Percentiles rank a stretch among this genome's conserved stretches.
These are phyloP conservation scores for Oryzias curvinotus DNA, from an alignment of 2,113 vertebrate genomes.

Conservation along the genomic window DNA sequence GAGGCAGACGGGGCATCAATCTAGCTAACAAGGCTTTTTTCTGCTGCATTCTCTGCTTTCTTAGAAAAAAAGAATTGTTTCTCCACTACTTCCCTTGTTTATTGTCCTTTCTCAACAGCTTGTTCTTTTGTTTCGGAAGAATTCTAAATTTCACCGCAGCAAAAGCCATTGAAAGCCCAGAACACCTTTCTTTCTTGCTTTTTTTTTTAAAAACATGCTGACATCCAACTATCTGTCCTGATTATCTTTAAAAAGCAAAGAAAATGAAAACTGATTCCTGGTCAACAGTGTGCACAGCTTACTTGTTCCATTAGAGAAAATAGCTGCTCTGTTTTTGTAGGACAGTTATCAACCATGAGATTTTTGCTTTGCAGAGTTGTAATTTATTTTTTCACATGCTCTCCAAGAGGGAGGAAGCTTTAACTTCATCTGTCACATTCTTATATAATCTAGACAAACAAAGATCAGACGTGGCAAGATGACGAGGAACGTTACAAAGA, in stretches of 20 bases:
- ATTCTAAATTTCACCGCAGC: not conserved
- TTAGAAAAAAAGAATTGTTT: constrained; percentile 46
- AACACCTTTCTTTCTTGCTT: constrained; percentile 7
- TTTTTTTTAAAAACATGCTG: constrained; percentile 32
- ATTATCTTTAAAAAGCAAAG: constrained; percentile 11
- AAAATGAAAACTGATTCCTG: constrained; percentile 20
- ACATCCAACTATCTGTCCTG: constrained; percentile 1
- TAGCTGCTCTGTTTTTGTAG: constrained; percentile 58
- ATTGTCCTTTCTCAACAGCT: constrained; percentile 8
- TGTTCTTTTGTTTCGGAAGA: not conserved
- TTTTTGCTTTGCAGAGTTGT: constrained; percentile 40
- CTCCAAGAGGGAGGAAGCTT: constrained; percentile 30
- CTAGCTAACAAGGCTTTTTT: constrained; percentile 52
- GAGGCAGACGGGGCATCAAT: constrained; percentile 27
- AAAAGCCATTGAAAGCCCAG: constrained; percentile 12
- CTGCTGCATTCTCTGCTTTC: constrained; percentile 48
- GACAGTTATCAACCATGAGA: constrained; percentile 67
- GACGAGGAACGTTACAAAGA: constrained; percentile 10
- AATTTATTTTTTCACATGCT: constrained; percentile 51
- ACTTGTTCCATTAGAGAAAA: constrained; percentile 55
- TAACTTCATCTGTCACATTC: constrained; percentile 27
- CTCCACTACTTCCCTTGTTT: constrained; percentile 22
- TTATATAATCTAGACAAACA: constrained; percentile 44
- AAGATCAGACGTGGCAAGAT: constrained; percentile 23
- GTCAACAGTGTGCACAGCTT: constrained; percentile 35